Conservation (phyloP, 1,140 invertebrate species). For the Pogonomyrmex californicus region DNA sequence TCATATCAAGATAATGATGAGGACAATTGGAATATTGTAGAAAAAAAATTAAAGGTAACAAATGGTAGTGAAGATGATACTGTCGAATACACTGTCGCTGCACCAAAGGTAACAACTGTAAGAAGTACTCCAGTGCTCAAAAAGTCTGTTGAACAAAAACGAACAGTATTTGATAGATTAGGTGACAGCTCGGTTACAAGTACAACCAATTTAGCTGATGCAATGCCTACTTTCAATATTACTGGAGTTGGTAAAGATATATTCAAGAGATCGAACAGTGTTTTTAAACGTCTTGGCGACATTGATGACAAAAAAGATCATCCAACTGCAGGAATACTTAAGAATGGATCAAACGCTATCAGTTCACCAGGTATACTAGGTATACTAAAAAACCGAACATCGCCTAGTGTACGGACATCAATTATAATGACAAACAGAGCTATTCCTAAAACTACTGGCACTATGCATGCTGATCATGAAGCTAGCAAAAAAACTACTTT, state of each 20-base stretch:
- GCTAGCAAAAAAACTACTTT: slow-evolving; percentile 77
- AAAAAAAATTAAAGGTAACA: slow-evolving; percentile 75
- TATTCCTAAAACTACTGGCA: slow-evolving; percentile 77
- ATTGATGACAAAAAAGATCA: slow-evolving; percentile 82
- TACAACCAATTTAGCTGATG: slow-evolving; percentile 82
- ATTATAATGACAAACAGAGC: slow-evolving; percentile 75
- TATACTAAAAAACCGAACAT: slow-evolving; percentile 80
- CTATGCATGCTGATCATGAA: slow-evolving; percentile 86
- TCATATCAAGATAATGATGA: slow-evolving; percentile 70
- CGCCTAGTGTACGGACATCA: slow-evolving; percentile 59
- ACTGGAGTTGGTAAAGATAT: slow-evolving; percentile 82
- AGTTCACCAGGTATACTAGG: slow-evolving; percentile 80
- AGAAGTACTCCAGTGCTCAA: slow-evolving; percentile 83
- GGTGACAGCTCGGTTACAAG: slow-evolving; percentile 86
- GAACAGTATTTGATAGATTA: slow-evolving; percentile 86
- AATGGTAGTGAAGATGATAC: slow-evolving; percentile 82
- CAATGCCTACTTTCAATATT: slow-evolving; percentile 82
- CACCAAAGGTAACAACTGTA: slow-evolving; percentile 83
- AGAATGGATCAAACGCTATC: slow-evolving; percentile 76
- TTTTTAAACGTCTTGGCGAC: slow-evolving; percentile 85
- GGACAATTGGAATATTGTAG: slow-evolving; percentile 71
- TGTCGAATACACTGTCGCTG: slow-evolving; percentile 85
- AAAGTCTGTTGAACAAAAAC: slow-evolving; percentile 81
- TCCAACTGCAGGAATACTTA: slow-evolving; percentile 69
- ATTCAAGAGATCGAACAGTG: slow-evolving; percentile 81